These are phyloP conservation scores for Psephotus haematonotus DNA, from an alignment of 2,113 vertebrate species.

Conservation along the genomic window DNA sequence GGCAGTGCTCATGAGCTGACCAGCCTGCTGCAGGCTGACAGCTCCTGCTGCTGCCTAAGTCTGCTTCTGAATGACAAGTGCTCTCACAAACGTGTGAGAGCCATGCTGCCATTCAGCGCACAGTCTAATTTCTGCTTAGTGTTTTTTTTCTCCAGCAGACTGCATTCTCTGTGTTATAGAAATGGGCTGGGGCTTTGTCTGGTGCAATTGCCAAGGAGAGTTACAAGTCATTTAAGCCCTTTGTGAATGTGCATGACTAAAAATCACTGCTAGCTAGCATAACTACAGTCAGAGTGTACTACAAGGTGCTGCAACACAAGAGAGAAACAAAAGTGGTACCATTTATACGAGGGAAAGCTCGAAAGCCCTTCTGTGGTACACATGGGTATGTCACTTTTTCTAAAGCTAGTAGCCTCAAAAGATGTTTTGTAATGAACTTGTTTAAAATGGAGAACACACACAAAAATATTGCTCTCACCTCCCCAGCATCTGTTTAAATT, in stretches of 20 bases:
- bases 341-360: background rate
- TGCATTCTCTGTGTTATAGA: background rate
- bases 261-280: accelerated
- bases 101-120: background rate
- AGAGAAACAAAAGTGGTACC: background rate
- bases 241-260: background rate
- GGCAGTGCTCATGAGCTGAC: accelerated
- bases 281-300: background rate
- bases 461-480: background rate
- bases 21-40: background rate
- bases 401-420: background rate
- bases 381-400: background rate
- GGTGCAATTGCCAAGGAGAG: background rate
- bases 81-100: background rate
- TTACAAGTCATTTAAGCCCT: background rate
- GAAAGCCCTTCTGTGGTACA: background rate
- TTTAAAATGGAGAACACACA: background rate
- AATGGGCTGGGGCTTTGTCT: background rate
- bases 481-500: background rate
- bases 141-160: background rate
- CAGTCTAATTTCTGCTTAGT: background rate
- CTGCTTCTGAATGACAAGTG: background rate
- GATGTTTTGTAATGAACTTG: background rate
- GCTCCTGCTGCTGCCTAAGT: background rate
- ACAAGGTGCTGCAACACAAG: background rate